Evolutionary conservation across 1,140 invertebrate species (phyloP).

Genomic region (Aphelenchoides avenae): DNA sequence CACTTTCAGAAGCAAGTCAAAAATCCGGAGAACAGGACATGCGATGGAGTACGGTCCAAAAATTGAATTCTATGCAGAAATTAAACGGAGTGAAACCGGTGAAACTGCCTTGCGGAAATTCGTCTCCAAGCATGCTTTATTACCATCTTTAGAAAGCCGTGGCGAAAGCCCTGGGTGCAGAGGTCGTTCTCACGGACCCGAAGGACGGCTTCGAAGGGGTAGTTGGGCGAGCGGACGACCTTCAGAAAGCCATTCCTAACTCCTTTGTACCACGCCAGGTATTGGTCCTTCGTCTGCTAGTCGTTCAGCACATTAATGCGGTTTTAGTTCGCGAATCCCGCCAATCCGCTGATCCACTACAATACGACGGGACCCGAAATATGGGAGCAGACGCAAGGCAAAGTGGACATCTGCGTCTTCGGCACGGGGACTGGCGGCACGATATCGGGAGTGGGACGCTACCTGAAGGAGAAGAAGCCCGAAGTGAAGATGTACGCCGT

Average conservation of each 20-base stretch:
- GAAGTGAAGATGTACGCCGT: slow-evolving; percentile 9
- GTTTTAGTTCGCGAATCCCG: slow-evolving; percentile 37
- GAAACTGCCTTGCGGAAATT: too few species aligned
- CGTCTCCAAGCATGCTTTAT: too few species aligned
- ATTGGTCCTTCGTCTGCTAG: slow-evolving; percentile 28
- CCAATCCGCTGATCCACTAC: slow-evolving; percentile 39
- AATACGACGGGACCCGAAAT: slow-evolving; percentile 31
- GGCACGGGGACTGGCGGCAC: slow-evolving; percentile 17
- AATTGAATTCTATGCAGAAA: too few species aligned
- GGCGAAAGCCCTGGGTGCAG: slow-evolving; percentile 6
- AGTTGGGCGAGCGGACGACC: slow-evolving; percentile 9
- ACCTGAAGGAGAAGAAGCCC: slow-evolving; percentile 18
- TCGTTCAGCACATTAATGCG: neutral
- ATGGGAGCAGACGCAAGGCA: slow-evolving; percentile 15
- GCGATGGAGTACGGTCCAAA: too few species aligned
- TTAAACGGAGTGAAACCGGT: too few species aligned
- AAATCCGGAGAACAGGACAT: too few species aligned
- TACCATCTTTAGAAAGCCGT: slow-evolving; percentile 1
- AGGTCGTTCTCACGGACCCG: slow-evolving; percentile 4
- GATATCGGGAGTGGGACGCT: slow-evolving; percentile 12
- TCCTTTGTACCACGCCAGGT: slow-evolving; percentile 16
- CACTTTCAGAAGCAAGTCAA: too few species aligned
- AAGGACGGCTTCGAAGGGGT: neutral
- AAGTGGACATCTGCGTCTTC: slow-evolving; percentile 18
- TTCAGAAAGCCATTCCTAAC: slow-evolving; percentile 19